A percentile compares a stretch with the other conserved stretches of the same genome.
Conservation (phyloP, 1,140 invertebrate genomes). For the Orussus abietinus region DNA sequence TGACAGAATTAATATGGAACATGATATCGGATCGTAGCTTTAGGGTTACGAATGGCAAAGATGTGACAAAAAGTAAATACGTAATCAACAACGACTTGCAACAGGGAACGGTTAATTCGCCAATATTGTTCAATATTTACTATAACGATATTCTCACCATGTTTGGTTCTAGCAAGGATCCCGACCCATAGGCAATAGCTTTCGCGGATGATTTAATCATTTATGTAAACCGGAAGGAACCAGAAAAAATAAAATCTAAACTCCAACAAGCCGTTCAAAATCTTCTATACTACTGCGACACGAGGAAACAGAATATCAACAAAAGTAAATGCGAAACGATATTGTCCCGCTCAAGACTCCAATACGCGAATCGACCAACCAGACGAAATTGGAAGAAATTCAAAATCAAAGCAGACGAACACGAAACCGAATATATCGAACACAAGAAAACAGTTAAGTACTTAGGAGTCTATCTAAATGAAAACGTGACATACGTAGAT, state of each 20-base stretch:
- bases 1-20: constrained; percentile 9
- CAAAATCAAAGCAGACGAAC: constrained; percentile 2
- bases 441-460: constrained; percentile 3
- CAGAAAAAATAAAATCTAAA: constrained; percentile 1
- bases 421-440: neutral
- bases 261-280: too few relatives aligned
- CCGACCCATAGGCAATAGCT: constrained; percentile 5
- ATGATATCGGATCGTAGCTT: constrained; percentile 12
- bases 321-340: constrained; percentile 11
- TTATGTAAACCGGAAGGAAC: neutral
- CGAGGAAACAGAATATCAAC: constrained; percentile 13
- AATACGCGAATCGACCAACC: neutral
- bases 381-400: constrained; percentile 5
- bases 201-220: constrained; percentile 14
- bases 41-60: neutral
- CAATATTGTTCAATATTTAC: constrained; percentile 16
- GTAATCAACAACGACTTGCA: constrained; percentile 11
- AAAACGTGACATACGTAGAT: neutral
- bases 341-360: neutral
- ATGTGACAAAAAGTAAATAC: neutral
- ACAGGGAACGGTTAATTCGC: constrained; percentile 12
- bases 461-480: constrained; percentile 1
- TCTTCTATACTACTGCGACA: constrained; percentile 6
- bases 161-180: constrained; percentile 3
- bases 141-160: constrained; percentile 7